phyloP scores from a whole-genome alignment of 2,888 invertebrate species.

The Yponomeuta sedellus region DNA sequence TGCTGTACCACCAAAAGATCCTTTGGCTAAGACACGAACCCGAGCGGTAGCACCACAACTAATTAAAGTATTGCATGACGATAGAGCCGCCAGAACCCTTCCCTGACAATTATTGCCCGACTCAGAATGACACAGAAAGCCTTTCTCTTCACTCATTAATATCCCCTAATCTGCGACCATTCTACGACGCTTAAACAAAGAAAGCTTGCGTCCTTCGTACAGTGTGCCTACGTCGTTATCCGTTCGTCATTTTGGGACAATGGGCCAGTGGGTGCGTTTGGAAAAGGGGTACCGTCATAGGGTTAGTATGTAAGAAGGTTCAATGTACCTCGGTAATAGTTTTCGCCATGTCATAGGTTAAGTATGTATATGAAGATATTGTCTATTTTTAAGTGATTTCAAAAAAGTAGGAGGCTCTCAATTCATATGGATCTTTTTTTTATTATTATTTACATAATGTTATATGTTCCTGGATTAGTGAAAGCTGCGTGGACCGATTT shows the following conservation, averaged over 20 bases:
- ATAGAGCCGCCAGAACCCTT: background rate
- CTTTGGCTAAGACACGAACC: background rate
- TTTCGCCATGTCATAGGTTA: no score
- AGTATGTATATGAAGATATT: no score
- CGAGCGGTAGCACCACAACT: background rate
- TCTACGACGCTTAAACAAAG: slow-evolving; percentile 49
- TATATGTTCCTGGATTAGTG: no score
- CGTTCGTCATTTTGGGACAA: slow-evolving; percentile 49
- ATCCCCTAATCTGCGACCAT: slow-evolving; percentile 49
- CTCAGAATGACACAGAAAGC: slow-evolving; percentile 41
- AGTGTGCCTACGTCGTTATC: slow-evolving; percentile 34
- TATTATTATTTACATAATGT: no score
- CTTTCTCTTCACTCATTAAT: slow-evolving; percentile 48
- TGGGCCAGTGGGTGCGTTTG: slow-evolving; percentile 14
- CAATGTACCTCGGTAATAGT: no score
- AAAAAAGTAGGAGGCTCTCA: no score
- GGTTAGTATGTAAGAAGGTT: slow-evolving; percentile 10
- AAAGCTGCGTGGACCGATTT: no score
- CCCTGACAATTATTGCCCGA: slow-evolving; percentile 23
- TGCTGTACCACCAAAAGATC: no score
- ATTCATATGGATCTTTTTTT: no score
- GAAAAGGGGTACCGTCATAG: slow-evolving; percentile 38
- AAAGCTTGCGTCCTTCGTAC: slow-evolving; percentile 29
- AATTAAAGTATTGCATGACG: background rate
- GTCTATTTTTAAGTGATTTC: no score